Evolutionary conservation across 2,888 invertebrate species (phyloP), one percentile per base, ranked within the genome.

Genomic region (Cataglyphis cursor): DNA sequence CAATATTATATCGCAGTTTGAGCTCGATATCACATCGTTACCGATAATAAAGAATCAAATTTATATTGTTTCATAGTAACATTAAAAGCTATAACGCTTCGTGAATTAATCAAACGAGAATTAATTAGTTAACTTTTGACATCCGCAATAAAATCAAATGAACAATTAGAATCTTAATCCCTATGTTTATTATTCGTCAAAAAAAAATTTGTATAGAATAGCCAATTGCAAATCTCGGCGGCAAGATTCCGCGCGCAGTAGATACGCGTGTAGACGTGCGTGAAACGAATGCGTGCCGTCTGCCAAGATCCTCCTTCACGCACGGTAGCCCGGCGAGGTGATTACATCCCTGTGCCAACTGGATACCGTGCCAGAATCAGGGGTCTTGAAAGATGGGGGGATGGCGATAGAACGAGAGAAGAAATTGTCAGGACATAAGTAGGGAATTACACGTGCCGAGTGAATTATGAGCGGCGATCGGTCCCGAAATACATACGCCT

Each of bases 311-410:
- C 87, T 86, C 82, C 91, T 91, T 91, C 91, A 92, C 91, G 90
- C 91, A 91, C 90, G 90, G 91, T 90, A 92, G 91, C 91, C 83
- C 85, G 83, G 87, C 90, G 87, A 84, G 90, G 89, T 92, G 93
- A 93, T 93, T 93, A 93, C 90, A 86, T 82, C 87, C 70, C 76
- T 68, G 92, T 93, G 93, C 93, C 93, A 93, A 93, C 85, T 90
- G 91, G 89, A 91, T 89, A 80, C 88, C 81, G 89, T 92, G 92
- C 93, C 93, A 93, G 93, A 89, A 92, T 91, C 90, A 80, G 84
- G 70, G 80, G 82, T 59, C 61, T 35, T n/a, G 66, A 54, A 31
- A 9, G 66, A 61, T 41, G 21, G 81, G 24, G 28, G 61, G 18
- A 21, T 85, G n/a, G 57, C 82, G 83, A 83, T 83, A 80, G 70